Conservation (phyloP, 2,797 vertebrate species). For the Falco peregrinus region DNA sequence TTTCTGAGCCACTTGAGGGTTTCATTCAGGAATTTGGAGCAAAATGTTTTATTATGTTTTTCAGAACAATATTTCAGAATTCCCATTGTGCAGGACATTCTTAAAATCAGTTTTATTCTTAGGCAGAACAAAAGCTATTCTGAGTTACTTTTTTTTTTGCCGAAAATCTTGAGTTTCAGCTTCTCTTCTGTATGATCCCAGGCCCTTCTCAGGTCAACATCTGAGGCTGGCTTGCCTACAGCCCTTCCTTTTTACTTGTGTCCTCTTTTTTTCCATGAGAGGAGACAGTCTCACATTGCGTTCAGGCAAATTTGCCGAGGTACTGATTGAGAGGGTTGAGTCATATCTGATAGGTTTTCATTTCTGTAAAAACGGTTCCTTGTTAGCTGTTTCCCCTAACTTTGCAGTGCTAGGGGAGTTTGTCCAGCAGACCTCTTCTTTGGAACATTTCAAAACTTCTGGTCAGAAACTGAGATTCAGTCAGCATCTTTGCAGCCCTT, state of each 20-base stretch:
- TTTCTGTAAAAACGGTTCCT: not conserved
- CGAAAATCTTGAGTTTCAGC: not conserved
- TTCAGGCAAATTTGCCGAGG: not conserved
- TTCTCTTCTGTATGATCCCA: not conserved
- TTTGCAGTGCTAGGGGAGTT: not conserved
- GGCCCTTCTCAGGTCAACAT: not conserved
- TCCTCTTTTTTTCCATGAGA: not conserved
- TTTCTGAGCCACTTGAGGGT: not conserved
- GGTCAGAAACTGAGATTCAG: not conserved
- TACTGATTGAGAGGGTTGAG: not conserved
- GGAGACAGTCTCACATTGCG: not conserved
- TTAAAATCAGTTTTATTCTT: not conserved
- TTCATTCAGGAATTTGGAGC: not conserved
- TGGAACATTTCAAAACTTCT: not conserved
- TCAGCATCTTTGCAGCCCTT: not conserved
- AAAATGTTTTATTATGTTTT: conserved; percentile 4
- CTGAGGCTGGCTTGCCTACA: not conserved
- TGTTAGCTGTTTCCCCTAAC: not conserved
- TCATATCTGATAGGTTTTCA: not conserved
- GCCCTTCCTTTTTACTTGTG: not conserved
- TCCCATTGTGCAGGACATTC: not conserved
- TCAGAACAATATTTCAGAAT: not conserved
- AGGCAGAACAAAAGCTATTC: not conserved
- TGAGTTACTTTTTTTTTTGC: not conserved
- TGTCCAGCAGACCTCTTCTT: not conserved